These are phyloP conservation scores for Aphidoletes aphidimyza DNA, from an alignment of 2,888 invertebrate species.

Conservation along the genomic window DNA sequence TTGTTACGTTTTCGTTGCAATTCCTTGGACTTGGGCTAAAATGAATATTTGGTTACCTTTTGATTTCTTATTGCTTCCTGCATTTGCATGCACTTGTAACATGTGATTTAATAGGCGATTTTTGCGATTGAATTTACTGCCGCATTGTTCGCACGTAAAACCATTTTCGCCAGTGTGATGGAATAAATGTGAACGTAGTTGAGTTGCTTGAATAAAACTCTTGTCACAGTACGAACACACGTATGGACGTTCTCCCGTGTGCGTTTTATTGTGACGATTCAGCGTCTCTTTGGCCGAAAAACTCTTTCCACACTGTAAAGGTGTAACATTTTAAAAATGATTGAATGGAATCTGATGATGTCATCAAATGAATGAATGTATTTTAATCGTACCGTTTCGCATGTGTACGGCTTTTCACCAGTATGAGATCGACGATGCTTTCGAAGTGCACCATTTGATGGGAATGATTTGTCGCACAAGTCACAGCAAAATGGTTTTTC, in stretches of 20 bases:
- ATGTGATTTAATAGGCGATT: slow-evolving; percentile 62
- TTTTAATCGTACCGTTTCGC: slow-evolving; percentile 69
- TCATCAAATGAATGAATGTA: neutral
- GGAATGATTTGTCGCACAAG: slow-evolving; percentile 77
- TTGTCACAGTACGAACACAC: slow-evolving; percentile 72
- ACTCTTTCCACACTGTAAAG: slow-evolving; percentile 75
- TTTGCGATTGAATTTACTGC: slow-evolving; percentile 69
- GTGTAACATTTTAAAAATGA: neutral
- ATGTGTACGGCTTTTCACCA: slow-evolving; percentile 75
- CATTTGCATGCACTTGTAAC: slow-evolving; percentile 53
- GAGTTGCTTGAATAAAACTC: slow-evolving; percentile 86
- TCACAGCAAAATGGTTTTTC: slow-evolving; percentile 77
- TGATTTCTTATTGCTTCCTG: neutral
- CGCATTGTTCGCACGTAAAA: slow-evolving; percentile 73
- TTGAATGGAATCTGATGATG: neutral
- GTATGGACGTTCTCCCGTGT: slow-evolving; percentile 67
- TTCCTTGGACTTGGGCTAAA: too few relatives aligned
- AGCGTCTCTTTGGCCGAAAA: slow-evolving; percentile 87
- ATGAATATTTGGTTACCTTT: neutral
- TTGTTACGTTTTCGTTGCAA: neutral
- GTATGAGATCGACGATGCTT: slow-evolving; percentile 76
- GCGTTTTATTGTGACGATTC: slow-evolving; percentile 79
- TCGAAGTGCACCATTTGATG: slow-evolving; percentile 79
- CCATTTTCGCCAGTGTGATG: slow-evolving; percentile 78
- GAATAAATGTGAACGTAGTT: slow-evolving; percentile 81